Evolutionary conservation across 2,888 invertebrate species (phyloP), one percentile per base, ranked within the genome.

Genomic region (Caenorhabditis becei): DNA sequence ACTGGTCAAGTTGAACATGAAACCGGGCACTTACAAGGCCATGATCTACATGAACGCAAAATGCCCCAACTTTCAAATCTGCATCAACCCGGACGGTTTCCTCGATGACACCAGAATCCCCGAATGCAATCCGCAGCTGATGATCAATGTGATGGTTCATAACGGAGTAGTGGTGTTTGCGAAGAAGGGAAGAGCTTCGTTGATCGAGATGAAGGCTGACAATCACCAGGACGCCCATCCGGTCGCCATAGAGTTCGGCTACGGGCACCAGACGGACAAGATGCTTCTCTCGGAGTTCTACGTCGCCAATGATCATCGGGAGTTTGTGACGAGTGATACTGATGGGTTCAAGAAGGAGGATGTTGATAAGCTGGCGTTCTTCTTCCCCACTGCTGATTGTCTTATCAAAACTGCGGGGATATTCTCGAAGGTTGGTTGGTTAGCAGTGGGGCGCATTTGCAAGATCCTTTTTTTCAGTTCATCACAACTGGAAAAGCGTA

Each of bases 221-320:
- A 18, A 41, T 4, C 61, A 62, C 14, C 35, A 53, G 0, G 20
- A 23, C 16, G 44, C 26, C 0, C 10, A 24, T 16, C 1, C 28
- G 16, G 44, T 72, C 7, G 23, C 56, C 14, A 63, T 72, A 4
- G 71, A 72, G 35, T 63, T 72, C 44, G 71, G 71, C 1, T 72
- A 56, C 18, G 71, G 71, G 7, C 51, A 59, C 1, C n/a, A 59
- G n/a, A 37, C 16, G 1, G 35, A 10, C 1, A 26, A 1, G 2
- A 11, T 20, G 35, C 20, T 61, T 1, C 10, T 4, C n/a, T 1
- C 24, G 54, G 54, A 32, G 47, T 72, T 72, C 14, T 72, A 72
- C 28, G 4, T 72, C 14, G 71, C 62, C 28, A 72, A 72, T 20
- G 71, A 72, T 63, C 71, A 63, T 62, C 54, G 71, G 0, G 71